Conservation (phyloP, 2,888 invertebrate genomes). For the Portevinia maculata region DNA sequence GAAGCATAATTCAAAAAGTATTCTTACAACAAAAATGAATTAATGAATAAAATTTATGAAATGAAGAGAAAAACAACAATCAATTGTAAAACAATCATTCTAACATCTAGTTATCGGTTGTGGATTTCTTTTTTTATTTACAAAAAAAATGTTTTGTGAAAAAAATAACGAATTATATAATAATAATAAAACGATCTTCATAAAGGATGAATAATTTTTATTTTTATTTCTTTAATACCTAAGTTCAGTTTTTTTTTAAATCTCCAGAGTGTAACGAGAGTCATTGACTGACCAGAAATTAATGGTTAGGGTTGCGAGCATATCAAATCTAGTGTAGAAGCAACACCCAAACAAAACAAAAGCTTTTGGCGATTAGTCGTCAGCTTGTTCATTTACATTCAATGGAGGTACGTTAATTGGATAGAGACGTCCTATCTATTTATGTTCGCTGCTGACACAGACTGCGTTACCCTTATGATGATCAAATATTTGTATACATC, state of each 20-base stretch:
- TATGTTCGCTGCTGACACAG: too few species aligned
- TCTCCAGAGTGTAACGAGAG: conserved; percentile 1
- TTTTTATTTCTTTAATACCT: neutral
- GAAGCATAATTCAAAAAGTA: conserved; percentile 42
- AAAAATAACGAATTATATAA: conserved; percentile 7
- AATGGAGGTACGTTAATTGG: too few species aligned
- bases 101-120: conserved; percentile 75
- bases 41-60: conserved; percentile 13
- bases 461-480: too few species aligned
- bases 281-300: neutral
- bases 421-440: too few species aligned
- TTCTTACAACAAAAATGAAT: conserved; percentile 21
- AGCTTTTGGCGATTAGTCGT: too few species aligned
- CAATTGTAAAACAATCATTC: conserved; percentile 77
- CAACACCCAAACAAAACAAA: too few species aligned
- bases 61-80: conserved; percentile 75
- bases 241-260: conserved; percentile 3
- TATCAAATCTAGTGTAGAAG: too few species aligned
- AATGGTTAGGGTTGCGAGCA: too few species aligned
- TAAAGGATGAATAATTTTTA: conserved; percentile 56
- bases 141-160: conserved; percentile 24
- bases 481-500: too few species aligned
- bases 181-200: conserved; percentile 64
- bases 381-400: too few species aligned
- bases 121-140: conserved; percentile 61